Conservation (phyloP, 2,113 vertebrate species). For the Ancistrus triradiatus region DNA sequence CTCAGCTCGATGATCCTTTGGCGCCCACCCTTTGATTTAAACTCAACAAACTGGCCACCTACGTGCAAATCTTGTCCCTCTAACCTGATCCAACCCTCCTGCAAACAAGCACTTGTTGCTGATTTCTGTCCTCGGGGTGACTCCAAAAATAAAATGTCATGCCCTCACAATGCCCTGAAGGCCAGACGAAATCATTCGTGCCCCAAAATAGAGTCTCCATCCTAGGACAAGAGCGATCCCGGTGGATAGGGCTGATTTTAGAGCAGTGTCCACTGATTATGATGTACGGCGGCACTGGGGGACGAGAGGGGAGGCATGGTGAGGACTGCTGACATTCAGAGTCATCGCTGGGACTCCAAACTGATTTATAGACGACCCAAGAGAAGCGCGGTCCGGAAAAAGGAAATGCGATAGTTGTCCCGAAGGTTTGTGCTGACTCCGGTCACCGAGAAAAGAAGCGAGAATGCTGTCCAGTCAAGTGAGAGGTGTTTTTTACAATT, state of each 20-base stretch:
- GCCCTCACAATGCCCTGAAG: neutral
- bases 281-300: constrained; percentile 3
- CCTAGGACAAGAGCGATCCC: neutral
- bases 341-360: neutral
- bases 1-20: no score
- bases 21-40: no score
- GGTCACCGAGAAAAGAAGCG: neutral
- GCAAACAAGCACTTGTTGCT: constrained; percentile 27
- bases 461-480: neutral
- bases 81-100: neutral
- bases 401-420: constrained; percentile 3
- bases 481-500: neutral
- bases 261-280: neutral
- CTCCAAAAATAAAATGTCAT: neutral
- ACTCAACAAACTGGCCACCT: neutral
- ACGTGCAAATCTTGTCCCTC: no score
- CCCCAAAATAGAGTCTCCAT: neutral
- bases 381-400: constrained; percentile 51
- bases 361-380: constrained; percentile 61
- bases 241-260: neutral
- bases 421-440: constrained; percentile 8
- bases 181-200: constrained; percentile 2
- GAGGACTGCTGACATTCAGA: constrained; percentile 20
- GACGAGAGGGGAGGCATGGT: neutral
- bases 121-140: neutral